A percentile compares a stretch with the other conserved stretches of the same genome.
Evolutionary conservation across 1,140 invertebrate genomes (phyloP).

Genomic region (Lysiphlebus fabarum): DNA sequence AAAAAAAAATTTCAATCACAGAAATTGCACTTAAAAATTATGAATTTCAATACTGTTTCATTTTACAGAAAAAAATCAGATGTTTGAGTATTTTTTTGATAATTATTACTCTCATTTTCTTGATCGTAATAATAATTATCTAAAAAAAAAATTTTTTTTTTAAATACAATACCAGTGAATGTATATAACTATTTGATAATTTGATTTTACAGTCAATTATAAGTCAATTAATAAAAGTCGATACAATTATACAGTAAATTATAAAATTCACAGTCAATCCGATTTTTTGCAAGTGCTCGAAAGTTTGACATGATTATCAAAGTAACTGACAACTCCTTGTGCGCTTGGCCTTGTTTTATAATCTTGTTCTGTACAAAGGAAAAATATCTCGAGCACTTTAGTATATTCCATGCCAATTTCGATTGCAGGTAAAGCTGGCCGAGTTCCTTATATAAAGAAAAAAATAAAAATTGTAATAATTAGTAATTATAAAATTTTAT

Average conservation of each 20-base stretch:
- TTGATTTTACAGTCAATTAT: not conserved
- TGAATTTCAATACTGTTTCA: slow-evolving; percentile 20
- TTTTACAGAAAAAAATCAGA: slow-evolving; percentile 51
- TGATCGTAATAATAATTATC: slow-evolving; percentile 34
- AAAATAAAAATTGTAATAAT: no score
- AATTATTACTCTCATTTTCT: slow-evolving; percentile 37
- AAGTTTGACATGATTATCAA: slow-evolving; percentile 35
- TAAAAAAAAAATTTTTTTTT: slow-evolving; percentile 20
- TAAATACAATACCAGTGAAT: slow-evolving; percentile 1
- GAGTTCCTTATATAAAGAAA: slow-evolving; percentile 52
- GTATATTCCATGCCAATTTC: slow-evolving; percentile 62
- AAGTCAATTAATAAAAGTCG: no score
- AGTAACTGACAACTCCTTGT: slow-evolving; percentile 46
- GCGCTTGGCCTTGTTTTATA: slow-evolving; percentile 64
- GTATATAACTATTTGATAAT: not conserved
- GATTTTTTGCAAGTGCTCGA: not conserved
- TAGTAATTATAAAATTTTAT: no score
- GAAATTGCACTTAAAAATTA: not conserved
- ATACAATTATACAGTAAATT: no score
- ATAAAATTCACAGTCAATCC: slow-evolving; percentile 15
- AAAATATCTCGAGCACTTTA: slow-evolving; percentile 67
- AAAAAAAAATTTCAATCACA: slow-evolving; percentile 2
- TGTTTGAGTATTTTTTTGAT: slow-evolving; percentile 35
- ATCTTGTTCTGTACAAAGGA: slow-evolving; percentile 65
- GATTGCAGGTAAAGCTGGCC: slow-evolving; percentile 67